Evolutionary conservation across 2,888 invertebrate genomes (phyloP).

Genomic region (Tubulanus polymorphus): DNA sequence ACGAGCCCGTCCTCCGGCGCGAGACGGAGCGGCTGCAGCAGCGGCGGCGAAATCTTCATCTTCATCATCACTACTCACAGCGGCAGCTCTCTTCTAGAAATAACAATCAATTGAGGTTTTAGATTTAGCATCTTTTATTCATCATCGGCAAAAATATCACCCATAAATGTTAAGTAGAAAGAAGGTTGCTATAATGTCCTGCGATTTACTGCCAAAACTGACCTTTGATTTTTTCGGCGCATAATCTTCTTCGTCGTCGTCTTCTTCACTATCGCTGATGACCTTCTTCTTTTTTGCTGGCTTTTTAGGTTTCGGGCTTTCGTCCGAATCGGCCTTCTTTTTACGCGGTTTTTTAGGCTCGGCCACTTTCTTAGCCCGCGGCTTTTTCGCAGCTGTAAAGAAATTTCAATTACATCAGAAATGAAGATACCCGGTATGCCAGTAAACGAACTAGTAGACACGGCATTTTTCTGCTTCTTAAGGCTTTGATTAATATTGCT

Average conservation of each 20-base stretch:
- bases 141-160: too few relatives aligned
- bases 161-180: too few relatives aligned
- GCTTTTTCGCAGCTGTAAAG: slow-evolving; percentile 16
- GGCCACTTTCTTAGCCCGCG: slow-evolving; percentile 16
- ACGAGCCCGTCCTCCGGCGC: slow-evolving; percentile 55
- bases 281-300: neutral
- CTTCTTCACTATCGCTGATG: slow-evolving; percentile 18
- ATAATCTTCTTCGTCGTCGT: slow-evolving; percentile 13
- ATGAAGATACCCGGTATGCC: neutral
- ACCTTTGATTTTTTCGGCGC: too few relatives aligned
- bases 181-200: too few relatives aligned
- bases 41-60: slow-evolving; percentile 19
- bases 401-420: neutral
- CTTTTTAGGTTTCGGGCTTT: neutral
- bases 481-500: neutral
- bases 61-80: slow-evolving; percentile 15
- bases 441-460: neutral
- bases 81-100: too few relatives aligned
- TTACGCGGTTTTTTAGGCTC: slow-evolving; percentile 11
- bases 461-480: too few relatives aligned
- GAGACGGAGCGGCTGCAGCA: slow-evolving; percentile 18
- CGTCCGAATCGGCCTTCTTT: neutral
- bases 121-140: too few relatives aligned
- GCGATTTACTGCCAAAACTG: too few relatives aligned
- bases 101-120: too few relatives aligned